Percentiles rank a stretch among this genome's conserved stretches.
Conservation (phyloP, 2,797 vertebrate genomes). For the Crenuchus spilurus region DNA sequence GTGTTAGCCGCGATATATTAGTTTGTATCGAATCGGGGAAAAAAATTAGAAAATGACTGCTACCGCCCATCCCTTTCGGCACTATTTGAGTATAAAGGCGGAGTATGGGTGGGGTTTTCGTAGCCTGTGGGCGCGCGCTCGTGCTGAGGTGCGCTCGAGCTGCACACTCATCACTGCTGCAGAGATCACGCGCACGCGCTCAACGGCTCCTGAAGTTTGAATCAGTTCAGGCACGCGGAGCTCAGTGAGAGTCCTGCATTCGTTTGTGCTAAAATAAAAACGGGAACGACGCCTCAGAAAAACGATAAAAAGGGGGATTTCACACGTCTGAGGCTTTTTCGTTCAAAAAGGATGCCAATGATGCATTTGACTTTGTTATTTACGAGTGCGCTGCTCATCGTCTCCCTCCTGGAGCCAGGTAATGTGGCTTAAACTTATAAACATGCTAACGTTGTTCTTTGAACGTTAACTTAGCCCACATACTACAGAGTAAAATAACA, state of each 20-base stretch:
- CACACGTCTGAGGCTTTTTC: not conserved
- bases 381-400: constrained; percentile 25
- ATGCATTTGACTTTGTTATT: constrained; percentile 41
- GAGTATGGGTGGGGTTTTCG: constrained; percentile 30
- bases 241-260: not conserved
- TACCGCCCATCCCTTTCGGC: too few species aligned
- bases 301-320: constrained; percentile 28
- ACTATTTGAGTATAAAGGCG: too few species aligned
- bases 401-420: constrained; percentile 51
- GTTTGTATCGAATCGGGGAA: too few species aligned
- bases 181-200: constrained; percentile 36
- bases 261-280: not conserved
- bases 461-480: too few species aligned
- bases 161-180: not conserved
- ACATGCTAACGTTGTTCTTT: not conserved
- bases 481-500: too few species aligned
- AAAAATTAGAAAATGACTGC: too few species aligned
- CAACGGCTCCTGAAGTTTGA: constrained; percentile 31
- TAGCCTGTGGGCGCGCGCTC: not conserved
- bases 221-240: constrained; percentile 8
- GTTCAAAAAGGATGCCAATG: constrained; percentile 1
- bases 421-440: not conserved
- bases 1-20: too few species aligned
- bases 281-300: not conserved
- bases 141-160: not conserved